Percentiles rank a stretch among this genome's conserved stretches.
Conservation (phyloP, 2,113 vertebrate genomes). For the Sceloporus tristichus region DNA sequence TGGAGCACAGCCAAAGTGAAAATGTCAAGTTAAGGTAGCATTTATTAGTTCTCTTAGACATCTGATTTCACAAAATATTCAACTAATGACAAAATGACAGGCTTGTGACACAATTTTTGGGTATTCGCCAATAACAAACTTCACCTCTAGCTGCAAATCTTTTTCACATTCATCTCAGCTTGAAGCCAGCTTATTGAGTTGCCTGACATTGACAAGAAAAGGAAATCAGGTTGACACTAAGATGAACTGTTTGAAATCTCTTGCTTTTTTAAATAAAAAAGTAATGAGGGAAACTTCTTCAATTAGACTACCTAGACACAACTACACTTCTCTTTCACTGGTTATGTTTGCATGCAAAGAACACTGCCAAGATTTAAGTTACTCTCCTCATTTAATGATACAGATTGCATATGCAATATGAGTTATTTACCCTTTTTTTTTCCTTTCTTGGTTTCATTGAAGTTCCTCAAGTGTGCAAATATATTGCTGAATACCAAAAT, state of each 20-base stretch:
- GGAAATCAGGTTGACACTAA: neutral
- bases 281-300: neutral
- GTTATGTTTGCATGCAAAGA: neutral
- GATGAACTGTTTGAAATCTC: constrained; percentile 7
- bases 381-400: neutral
- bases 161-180: neutral
- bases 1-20: neutral
- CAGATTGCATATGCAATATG: neutral
- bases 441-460: no score
- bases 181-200: neutral
- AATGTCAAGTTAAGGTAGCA: neutral
- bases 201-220: constrained; percentile 3
- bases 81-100: neutral
- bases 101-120: neutral
- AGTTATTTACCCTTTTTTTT: neutral
- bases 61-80: neutral
- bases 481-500: no score
- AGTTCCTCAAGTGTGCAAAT: no score
- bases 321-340: neutral
- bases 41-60: neutral
- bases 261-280: neutral
- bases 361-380: neutral
- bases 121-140: neutral
- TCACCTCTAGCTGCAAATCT: neutral
- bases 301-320: neutral